Evolutionary conservation across 2,888 invertebrate species (phyloP), one percentile per base, ranked within the genome.

Genomic region (Temnothorax unifasciatus): DNA sequence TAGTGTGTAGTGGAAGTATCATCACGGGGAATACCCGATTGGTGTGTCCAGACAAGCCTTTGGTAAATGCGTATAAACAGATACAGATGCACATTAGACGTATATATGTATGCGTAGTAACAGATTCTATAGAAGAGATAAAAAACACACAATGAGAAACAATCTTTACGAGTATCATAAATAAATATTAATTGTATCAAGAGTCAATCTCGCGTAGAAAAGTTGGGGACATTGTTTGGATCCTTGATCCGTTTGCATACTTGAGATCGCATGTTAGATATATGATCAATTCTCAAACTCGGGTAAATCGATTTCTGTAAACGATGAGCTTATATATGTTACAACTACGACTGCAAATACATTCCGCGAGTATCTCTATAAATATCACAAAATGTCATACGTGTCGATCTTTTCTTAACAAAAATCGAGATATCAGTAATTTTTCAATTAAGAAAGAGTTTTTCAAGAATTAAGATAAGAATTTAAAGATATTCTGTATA

Each of bases 21-120:
- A 25, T 25, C 6, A 2, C 50, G 50, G 69, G 77, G 57, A 79
- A 79, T 79, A 79, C 57, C 71, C 57, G 9, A 75, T n/a, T 38
- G 13, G 29, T 47, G 47, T 34, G 2, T 25, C 13, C 41, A 11
- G 34, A 29, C 9, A 71, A 71, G 2, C 34, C 18, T 71, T 34
- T 3, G 25, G 15, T 47, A 18, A 41, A 41, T 21, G 6, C 34
- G 0, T 21, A 25, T 15, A 8, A 21, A 44, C 21, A 52, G 0
- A 54, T 29, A 54, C 21, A 57, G n/a, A 38, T 15, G 4, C 5
- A 50, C 5, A 2, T 29, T 11, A 50, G 2, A 68, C 9, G 13
- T 18, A 18, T 34, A 0, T 9, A 6, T 18, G 4, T 13, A 38
- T 8, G 15, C 54, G 6, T 1, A 59, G 38, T n/a, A 41, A 52